A percentile compares a stretch with the other conserved stretches of the same genome.
Conservation (phyloP, 2,113 vertebrate species). For the Megalops atlanticus region DNA sequence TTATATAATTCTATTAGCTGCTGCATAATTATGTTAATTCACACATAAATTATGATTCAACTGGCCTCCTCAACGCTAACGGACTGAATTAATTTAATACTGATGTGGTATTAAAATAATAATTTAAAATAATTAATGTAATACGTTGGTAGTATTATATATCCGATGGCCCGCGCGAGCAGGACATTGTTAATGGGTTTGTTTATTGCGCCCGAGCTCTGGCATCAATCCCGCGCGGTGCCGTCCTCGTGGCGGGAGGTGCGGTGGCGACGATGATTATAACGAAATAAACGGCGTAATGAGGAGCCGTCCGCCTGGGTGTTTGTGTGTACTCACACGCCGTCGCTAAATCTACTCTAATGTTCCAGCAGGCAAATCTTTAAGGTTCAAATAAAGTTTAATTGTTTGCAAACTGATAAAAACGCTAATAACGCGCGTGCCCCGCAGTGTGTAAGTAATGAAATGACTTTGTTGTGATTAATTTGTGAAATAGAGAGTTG, state of each 20-base stretch:
- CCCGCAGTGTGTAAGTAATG: slow-evolving; percentile 85
- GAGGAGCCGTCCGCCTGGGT: slow-evolving; percentile 71
- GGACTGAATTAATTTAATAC: slow-evolving; percentile 59
- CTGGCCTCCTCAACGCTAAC: slow-evolving; percentile 57
- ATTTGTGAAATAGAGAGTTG: slow-evolving; percentile 98
- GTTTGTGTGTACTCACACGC: slow-evolving; percentile 57
- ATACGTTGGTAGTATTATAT: slow-evolving; percentile 52
- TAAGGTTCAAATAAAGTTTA: slow-evolving; percentile 90
- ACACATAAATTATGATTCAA: slow-evolving; percentile 53
- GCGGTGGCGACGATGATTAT: slow-evolving; percentile 68
- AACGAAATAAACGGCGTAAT: slow-evolving; percentile 71
- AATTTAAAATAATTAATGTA: slow-evolving; percentile 60
- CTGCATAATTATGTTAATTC: slow-evolving; percentile 40
- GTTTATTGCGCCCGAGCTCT: slow-evolving; percentile 67
- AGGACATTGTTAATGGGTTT: slow-evolving; percentile 64
- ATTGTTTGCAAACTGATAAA: slow-evolving; percentile 87
- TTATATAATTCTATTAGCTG: slow-evolving; percentile 23
- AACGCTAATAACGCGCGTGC: slow-evolving; percentile 83
- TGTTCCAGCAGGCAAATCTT: slow-evolving; percentile 86
- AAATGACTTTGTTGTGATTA: slow-evolving; percentile 99
- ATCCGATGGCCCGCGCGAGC: slow-evolving; percentile 39
- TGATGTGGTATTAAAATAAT: slow-evolving; percentile 44
- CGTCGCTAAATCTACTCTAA: slow-evolving; percentile 78
- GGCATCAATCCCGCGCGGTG: slow-evolving; percentile 68
- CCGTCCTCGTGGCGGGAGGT: slow-evolving; percentile 57